phyloP scores from a whole-genome alignment of 2,888 invertebrate species.

The Dolichomitus sp. region DNA sequence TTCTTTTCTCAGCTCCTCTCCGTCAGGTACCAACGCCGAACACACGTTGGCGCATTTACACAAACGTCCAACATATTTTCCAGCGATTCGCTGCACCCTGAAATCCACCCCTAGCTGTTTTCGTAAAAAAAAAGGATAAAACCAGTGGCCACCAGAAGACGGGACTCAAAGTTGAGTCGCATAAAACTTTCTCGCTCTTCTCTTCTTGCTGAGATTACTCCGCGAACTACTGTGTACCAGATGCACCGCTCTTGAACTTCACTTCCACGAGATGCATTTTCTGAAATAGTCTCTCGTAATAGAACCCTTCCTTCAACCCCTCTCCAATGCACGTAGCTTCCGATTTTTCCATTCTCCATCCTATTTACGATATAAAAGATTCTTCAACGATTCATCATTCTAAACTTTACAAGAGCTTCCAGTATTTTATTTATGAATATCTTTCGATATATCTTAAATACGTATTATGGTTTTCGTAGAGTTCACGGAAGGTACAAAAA shows the following conservation, averaged over 20 bases:
- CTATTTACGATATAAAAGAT: constrained; percentile 5
- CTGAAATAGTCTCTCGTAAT: constrained; percentile 39
- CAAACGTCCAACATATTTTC: constrained; percentile 69
- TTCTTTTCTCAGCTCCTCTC: constrained; percentile 29
- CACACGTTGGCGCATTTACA: constrained; percentile 60
- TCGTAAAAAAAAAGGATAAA: constrained; percentile 13
- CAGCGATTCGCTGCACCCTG: constrained; percentile 61
- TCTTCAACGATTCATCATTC: not conserved
- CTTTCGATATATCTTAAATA: not conserved
- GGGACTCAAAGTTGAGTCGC: constrained; percentile 60
- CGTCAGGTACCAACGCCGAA: constrained; percentile 41
- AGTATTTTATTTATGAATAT: not conserved
- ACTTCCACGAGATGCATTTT: constrained; percentile 43
- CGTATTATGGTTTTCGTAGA: too few relatives aligned
- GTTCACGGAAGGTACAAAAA: too few relatives aligned
- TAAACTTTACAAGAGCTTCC: too few relatives aligned
- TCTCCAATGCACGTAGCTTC: constrained; percentile 22
- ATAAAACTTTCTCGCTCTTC: constrained; percentile 59
- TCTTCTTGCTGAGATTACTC: constrained; percentile 49
- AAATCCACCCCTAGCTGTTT: constrained; percentile 30
- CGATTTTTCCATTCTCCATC: constrained; percentile 1
- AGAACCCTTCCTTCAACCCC: constrained; percentile 11
- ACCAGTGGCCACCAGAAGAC: constrained; percentile 46
- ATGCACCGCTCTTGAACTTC: constrained; percentile 32
- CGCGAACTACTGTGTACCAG: constrained; percentile 43